Base-by-base conservation (phyloP, 2,888 invertebrate species). In the Cylindroiulus punctatus region DNA sequence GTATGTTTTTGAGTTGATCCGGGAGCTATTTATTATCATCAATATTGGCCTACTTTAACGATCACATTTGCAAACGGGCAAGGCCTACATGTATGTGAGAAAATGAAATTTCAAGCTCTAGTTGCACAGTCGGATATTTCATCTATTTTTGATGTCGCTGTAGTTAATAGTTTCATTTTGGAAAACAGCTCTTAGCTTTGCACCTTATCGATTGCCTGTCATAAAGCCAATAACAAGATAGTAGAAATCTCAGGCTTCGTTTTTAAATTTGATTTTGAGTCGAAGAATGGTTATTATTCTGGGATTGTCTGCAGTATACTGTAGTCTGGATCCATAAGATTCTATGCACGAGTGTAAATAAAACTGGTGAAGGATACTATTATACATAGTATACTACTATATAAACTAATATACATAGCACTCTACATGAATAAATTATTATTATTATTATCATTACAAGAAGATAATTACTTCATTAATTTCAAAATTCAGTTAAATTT, bases 261-360 rank as follows among this genome's bases (percentile, higher is more conserved):
- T 65, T 65, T 65, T 65, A 26, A 57, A 65, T 26, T 65, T 65
- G 26, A 65, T 65, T 65, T 8, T 26, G 8, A 65, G 65, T 65
- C 10, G 26, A 26, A 26, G 26, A 65, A 65, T 65, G n/a, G 65
- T 65, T 65, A 65, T 65, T 65, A 65, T 65, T 65, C 65, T 65
- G 12, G 10, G 12, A 26, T 12, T 65, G 65, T 65, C 65, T n/a
- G 65, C 22, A 26, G 26, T 10, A 7, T 57, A 22, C 22, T 14
- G 19, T 4, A 57, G 8, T 57, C 8, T 2, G 22, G 1, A 22
- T n/a, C 57, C 22, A 26, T 22, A 12, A 65, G 3, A 65, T 65
- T 65, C 22, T 65, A n/a, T 19, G 52, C 52, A 1, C 5, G 52
- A 3, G 4, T 52, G 44, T 44, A 44, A 14, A 1, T 44, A 12